Percentiles rank a stretch among this genome's conserved stretches.
These are phyloP conservation scores for Epizoanthus stellaris DNA, from an alignment of 92 coral and sea anemone species.

Conservation along the genomic window DNA sequence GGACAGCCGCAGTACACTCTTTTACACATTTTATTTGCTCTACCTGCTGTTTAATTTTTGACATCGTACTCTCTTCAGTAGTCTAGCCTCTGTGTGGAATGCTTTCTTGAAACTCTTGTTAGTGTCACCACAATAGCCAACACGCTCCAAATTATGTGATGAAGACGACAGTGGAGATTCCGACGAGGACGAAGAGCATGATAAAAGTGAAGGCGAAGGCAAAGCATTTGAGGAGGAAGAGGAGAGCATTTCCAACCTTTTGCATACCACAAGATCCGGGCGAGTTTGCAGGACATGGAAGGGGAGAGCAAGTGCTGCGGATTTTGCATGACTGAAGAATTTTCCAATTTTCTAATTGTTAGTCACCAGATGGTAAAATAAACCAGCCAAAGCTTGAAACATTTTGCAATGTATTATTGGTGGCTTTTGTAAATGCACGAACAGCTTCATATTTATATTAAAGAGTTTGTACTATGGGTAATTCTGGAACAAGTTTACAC, in stretches of 20 bases:
- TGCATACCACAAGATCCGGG: too few species aligned
- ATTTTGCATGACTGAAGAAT: neutral
- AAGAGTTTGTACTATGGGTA: too few species aligned
- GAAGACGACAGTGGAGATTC: neutral
- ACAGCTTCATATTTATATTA: too few species aligned
- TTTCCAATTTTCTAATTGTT: neutral
- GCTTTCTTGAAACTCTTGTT: conserved; percentile 38
- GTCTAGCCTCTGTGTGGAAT: conserved; percentile 43
- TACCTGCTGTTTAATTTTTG: conserved; percentile 20
- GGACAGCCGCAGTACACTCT: too few species aligned
- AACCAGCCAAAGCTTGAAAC: too few species aligned
- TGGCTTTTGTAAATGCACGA: too few species aligned
- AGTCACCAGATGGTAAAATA: too few species aligned
- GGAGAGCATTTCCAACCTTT: neutral
- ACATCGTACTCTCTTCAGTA: conserved; percentile 35
- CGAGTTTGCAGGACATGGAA: too few species aligned
- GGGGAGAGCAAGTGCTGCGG: too few species aligned
- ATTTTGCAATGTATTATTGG: too few species aligned
- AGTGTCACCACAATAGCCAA: conserved; percentile 13
- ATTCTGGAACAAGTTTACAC: too few species aligned
- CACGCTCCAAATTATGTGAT: conserved; percentile 21
- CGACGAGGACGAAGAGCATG: neutral
- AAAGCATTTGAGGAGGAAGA: neutral
- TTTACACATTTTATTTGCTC: conserved; percentile 6
- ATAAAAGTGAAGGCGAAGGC: neutral